Conservation (phyloP, 2,113 vertebrate genomes). For the Calypte anna region DNA sequence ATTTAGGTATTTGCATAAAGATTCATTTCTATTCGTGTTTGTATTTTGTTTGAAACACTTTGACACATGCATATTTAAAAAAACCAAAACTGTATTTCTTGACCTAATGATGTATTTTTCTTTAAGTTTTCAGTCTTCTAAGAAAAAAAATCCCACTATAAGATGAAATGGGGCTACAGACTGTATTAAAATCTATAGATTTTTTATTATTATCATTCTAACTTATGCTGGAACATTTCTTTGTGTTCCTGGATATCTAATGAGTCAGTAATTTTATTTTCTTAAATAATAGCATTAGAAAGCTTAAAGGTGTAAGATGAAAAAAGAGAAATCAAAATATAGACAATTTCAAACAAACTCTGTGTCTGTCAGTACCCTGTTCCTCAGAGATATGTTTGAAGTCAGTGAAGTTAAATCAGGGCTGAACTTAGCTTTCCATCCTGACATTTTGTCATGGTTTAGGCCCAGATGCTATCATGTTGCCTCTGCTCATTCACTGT, state of each 20-base stretch:
- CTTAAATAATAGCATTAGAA: neutral
- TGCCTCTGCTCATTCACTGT: too few relatives aligned
- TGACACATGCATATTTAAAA: neutral
- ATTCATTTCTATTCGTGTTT: neutral
- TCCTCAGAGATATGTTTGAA: neutral
- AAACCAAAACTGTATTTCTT: neutral
- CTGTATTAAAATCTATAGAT: neutral
- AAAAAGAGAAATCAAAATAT: neutral
- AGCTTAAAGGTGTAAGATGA: neutral
- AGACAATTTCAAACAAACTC: neutral
- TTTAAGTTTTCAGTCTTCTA: neutral
- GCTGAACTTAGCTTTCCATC: neutral
- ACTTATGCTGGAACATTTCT: neutral
- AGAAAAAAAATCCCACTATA: neutral
- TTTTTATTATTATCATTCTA: neutral
- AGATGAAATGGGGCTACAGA: neutral
- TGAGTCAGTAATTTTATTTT: neutral
- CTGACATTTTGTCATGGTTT: neutral
- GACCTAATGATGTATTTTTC: neutral
- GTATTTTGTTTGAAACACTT: neutral
- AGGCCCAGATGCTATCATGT: too few relatives aligned
- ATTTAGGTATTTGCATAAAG: neutral
- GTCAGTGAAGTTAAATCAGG: neutral
- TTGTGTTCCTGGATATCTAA: neutral
- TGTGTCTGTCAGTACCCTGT: neutral